A percentile compares a stretch with the other conserved stretches of the same genome.
Evolutionary conservation across 2,113 vertebrate genomes (phyloP).

Genomic region (Bettongia penicillata): DNA sequence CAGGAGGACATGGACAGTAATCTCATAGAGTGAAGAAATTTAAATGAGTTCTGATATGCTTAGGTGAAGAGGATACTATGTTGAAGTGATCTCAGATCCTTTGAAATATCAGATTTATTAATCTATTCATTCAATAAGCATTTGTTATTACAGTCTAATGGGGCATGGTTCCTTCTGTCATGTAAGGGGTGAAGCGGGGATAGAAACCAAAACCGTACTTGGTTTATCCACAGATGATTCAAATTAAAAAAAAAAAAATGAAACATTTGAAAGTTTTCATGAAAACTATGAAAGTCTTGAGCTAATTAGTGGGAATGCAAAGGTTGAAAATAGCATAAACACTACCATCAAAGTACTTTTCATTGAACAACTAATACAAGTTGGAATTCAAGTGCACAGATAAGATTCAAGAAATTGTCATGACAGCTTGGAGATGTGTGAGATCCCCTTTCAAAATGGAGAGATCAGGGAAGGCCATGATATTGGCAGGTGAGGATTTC

Average conservation of each 20-base stretch:
- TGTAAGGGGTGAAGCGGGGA: too few relatives aligned
- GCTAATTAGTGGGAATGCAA: background rate
- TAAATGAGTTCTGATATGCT: too few relatives aligned
- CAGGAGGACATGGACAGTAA: background rate
- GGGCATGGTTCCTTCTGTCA: background rate
- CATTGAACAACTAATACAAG: background rate
- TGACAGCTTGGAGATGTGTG: background rate
- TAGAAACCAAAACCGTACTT: background rate
- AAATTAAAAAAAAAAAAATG: background rate
- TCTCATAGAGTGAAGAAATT: too few relatives aligned
- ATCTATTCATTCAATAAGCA: background rate
- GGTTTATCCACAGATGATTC: background rate
- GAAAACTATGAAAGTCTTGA: background rate
- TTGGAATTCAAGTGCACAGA: background rate
- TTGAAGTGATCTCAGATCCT: background rate
- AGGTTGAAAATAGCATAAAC: background rate
- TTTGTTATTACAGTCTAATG: background rate
- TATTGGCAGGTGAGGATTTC: background rate
- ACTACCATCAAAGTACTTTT: background rate
- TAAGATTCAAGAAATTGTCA: background rate
- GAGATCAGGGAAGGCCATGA: background rate
- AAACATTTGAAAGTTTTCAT: background rate
- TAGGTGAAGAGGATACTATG: too few relatives aligned
- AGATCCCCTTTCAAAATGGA: background rate
- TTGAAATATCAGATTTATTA: background rate